These are phyloP conservation scores for Thripadectes ignobilis DNA, from an alignment of 2,797 vertebrate species.

Conservation along the genomic window DNA sequence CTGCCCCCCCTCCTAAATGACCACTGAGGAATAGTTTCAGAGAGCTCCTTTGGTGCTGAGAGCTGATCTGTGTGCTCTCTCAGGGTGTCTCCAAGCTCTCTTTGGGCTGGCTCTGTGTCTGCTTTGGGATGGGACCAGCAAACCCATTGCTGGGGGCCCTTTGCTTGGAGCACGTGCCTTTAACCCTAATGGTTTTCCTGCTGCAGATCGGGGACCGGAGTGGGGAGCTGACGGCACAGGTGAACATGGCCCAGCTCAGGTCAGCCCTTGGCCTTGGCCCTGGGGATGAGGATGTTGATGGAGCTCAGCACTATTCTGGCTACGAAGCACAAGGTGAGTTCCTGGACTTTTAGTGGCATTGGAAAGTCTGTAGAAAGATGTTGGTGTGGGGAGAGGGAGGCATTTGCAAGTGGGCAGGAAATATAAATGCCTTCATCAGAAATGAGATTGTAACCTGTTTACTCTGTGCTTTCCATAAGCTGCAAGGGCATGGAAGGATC, in stretches of 20 bases:
- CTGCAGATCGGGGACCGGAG: constrained; percentile 88
- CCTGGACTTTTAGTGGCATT: neutral
- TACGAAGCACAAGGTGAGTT: constrained; percentile 92
- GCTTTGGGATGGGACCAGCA: neutral
- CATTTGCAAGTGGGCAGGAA: neutral
- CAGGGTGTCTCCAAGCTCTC: neutral
- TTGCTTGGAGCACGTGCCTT: neutral
- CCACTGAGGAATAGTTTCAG: fast-evolving
- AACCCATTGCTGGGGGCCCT: neutral
- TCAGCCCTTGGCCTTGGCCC: constrained; percentile 81
- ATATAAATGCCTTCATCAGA: fast-evolving
- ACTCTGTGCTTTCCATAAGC: neutral
- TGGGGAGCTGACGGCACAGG: constrained; percentile 88
- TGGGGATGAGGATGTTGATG: constrained; percentile 61
- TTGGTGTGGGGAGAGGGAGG: neutral
- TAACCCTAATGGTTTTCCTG: neutral
- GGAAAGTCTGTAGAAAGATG: fast-evolving
- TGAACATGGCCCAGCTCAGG: constrained; percentile 90
- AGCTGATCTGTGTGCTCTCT: neutral
- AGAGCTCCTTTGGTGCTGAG: neutral
- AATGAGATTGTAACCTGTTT: neutral
- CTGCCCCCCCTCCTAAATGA: neutral
- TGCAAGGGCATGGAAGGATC: neutral
- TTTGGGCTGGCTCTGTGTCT: neutral
- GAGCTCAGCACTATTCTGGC: constrained; percentile 81